Percentiles rank a stretch among this genome's conserved stretches.
Conservation (phyloP, 2,888 invertebrate genomes). For the Dasypogon diadema region DNA sequence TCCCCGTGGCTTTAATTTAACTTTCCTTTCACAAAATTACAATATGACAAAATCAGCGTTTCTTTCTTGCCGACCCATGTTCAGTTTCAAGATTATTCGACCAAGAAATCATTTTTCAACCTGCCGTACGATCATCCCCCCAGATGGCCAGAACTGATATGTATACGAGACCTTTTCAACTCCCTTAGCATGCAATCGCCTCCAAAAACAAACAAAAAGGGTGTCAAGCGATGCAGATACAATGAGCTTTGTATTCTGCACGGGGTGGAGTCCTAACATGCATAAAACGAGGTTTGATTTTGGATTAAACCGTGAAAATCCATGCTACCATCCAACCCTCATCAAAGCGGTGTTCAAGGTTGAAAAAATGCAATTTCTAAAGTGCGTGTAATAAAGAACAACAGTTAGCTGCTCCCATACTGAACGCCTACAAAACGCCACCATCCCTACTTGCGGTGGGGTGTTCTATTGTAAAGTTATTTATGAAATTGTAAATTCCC, state of each 20-base stretch:
- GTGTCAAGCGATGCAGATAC: constrained; percentile 58
- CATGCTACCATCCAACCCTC: not conserved
- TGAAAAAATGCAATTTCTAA: constrained; percentile 45
- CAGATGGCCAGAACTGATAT: not conserved
- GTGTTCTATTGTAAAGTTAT: constrained; percentile 56
- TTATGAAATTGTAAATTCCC: constrained; percentile 60
- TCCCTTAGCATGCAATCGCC: constrained; percentile 20
- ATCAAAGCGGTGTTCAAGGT: not conserved
- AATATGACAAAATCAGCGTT: constrained; percentile 14
- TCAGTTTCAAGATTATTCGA: constrained; percentile 16
- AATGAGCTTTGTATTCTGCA: constrained; percentile 29
- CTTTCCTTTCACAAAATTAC: constrained; percentile 1
- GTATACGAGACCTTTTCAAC: not conserved
- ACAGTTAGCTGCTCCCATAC: not conserved
- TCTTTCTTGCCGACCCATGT: not conserved
- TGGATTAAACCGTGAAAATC: constrained; percentile 18
- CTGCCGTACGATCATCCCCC: constrained; percentile 20
- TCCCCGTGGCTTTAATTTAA: constrained; percentile 16
- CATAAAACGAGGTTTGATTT: constrained; percentile 52
- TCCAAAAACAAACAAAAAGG: constrained; percentile 57
- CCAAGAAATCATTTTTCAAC: constrained; percentile 53
- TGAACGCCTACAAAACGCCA: constrained; percentile 1
- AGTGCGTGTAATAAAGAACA: constrained; percentile 51
- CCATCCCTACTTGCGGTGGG: not conserved
- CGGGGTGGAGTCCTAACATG: constrained; percentile 58